Percentiles rank a stretch among this genome's conserved stretches.
These are phyloP conservation scores for Spermophilus dauricus DNA, from an alignment of 2,113 vertebrate species.

Conservation along the genomic window DNA sequence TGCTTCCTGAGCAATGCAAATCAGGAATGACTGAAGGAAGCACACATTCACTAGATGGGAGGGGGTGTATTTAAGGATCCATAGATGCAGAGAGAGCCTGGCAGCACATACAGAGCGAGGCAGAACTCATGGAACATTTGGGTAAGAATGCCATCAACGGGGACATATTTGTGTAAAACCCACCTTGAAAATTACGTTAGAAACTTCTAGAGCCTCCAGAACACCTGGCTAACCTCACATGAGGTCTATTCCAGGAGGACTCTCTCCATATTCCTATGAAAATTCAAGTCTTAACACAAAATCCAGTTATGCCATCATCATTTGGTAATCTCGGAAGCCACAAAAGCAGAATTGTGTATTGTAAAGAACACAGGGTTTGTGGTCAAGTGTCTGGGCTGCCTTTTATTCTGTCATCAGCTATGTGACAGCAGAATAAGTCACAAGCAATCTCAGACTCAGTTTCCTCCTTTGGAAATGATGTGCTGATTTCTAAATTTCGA, in stretches of 20 bases:
- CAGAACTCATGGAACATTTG: neutral
- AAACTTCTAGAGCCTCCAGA: neutral
- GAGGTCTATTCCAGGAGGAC: neutral
- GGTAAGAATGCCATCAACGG: neutral
- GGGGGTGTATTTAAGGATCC: neutral
- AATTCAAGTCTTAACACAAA: neutral
- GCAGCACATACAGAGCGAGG: neutral
- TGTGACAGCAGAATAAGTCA: neutral
- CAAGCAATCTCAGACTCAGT: neutral
- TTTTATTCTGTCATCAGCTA: neutral
- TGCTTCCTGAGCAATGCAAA: neutral
- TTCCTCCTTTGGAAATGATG: neutral
- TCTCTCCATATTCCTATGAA: neutral
- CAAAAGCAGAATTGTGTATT: neutral
- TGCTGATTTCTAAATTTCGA: neutral
- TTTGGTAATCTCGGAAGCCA: neutral
- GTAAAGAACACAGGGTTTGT: no score
- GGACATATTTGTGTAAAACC: neutral
- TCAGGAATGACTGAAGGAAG: neutral
- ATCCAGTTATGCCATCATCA: neutral
- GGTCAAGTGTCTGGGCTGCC: neutral
- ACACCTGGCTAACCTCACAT: neutral
- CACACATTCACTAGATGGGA: neutral
- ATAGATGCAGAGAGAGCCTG: neutral
- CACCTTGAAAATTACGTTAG: neutral